phyloP scores from a whole-genome alignment of 2,113 vertebrate genomes.

The Paratilapia polleni region DNA sequence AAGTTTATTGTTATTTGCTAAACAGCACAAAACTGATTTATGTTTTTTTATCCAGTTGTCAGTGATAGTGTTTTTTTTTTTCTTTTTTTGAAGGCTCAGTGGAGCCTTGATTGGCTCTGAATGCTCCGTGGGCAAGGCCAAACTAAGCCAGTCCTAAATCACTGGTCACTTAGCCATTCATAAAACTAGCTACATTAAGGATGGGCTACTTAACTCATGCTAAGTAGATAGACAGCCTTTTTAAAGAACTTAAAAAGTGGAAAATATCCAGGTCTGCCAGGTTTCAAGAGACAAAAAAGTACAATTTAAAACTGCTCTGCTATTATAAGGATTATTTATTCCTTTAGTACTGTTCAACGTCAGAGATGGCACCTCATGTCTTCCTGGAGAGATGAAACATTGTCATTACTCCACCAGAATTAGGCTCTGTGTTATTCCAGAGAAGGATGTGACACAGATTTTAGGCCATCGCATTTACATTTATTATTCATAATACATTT shows the following conservation, averaged over 20 bases:
- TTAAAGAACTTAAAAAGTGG: neutral
- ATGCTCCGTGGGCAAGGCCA: too few species aligned
- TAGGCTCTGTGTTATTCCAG: neutral
- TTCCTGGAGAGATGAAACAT: neutral
- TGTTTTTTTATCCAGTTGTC: too few species aligned
- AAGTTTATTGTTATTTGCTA: neutral
- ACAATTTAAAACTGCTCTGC: neutral
- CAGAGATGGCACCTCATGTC: neutral
- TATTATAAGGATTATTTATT: neutral
- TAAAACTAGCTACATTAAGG: neutral
- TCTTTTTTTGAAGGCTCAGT: too few species aligned
- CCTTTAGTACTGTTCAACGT: neutral
- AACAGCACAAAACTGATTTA: neutral
- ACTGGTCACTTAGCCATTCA: neutral
- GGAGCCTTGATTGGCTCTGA: too few species aligned
- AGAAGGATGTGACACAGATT: neutral
- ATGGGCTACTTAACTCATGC: neutral
- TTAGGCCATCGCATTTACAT: neutral
- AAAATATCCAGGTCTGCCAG: neutral
- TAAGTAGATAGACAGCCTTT: neutral
- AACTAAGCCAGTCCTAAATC: neutral
- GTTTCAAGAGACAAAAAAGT: neutral
- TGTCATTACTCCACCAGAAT: neutral
- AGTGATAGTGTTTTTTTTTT: too few species aligned
- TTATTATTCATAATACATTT: constrained; percentile 4